Percentiles rank a stretch among this genome's conserved stretches.
Conservation (phyloP, 2,797 vertebrate genomes). For the Tauraco hartlaubi region DNA sequence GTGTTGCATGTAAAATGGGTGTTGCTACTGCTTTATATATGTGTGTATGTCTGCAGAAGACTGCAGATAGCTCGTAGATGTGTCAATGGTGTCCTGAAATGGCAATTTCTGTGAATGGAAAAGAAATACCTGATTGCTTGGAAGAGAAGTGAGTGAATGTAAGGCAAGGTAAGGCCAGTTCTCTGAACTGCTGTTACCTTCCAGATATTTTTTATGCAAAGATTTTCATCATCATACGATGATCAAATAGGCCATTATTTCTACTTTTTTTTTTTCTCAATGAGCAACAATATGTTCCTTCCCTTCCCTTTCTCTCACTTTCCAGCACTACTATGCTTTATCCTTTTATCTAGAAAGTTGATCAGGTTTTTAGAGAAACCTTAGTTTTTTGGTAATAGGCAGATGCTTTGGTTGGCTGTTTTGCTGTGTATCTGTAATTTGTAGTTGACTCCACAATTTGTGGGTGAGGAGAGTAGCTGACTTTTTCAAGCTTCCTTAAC, state of each 20-base stretch:
- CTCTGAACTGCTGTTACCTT: not conserved
- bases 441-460: not conserved
- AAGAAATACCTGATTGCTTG: not conserved
- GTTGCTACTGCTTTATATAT: not conserved
- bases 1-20: not conserved
- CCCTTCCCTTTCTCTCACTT: not conserved
- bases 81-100: not conserved
- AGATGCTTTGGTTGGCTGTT: not conserved
- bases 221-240: not conserved
- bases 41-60: not conserved
- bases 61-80: not conserved
- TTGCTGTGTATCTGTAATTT: not conserved
- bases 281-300: not conserved
- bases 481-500: not conserved
- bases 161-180: not conserved
- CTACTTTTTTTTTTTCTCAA: accelerated
- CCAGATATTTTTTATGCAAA: not conserved
- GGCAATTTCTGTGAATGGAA: not conserved
- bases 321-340: not conserved
- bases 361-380: not conserved
- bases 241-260: not conserved
- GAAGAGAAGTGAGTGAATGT: not conserved
- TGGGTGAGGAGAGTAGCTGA: not conserved
- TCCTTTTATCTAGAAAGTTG: not conserved
- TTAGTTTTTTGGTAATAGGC: not conserved